Conservation (phyloP, 2,113 vertebrate genomes). For the Alexandromys fortis region DNA sequence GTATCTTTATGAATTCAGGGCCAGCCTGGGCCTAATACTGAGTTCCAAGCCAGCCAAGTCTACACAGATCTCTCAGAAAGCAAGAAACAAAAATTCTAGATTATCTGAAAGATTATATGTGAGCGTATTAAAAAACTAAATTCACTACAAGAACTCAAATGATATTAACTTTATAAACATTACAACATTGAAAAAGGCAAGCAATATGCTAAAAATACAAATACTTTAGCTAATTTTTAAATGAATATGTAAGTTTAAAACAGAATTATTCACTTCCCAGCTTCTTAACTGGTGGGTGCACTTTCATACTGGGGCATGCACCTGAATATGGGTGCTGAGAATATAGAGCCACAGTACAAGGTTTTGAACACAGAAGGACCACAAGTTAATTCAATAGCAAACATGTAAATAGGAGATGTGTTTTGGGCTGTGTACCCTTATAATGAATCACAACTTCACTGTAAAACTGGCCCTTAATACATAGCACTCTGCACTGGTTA, state of each 20-base stretch:
- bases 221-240: not conserved
- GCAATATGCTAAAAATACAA: not conserved
- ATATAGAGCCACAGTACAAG: not conserved
- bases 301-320: not conserved
- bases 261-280: not conserved
- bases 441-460: not conserved
- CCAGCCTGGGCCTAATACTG: not conserved
- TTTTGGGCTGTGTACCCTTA: not conserved
- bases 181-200: not conserved
- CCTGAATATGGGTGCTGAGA: not conserved
- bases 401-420: not conserved
- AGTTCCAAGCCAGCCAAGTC: not conserved
- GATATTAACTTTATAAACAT: conserved; percentile 44
- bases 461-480: not conserved
- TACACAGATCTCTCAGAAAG: not conserved
- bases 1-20: not conserved
- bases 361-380: not conserved
- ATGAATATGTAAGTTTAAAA: not conserved
- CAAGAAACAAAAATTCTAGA: not conserved
- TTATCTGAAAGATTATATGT: not conserved
- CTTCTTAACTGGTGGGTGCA: not conserved
- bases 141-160: conserved; percentile 8
- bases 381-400: not conserved
- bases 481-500: not conserved
- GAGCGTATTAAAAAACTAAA: conserved; percentile 4